These are phyloP conservation scores for Sinocyclocheilus anshuiensis DNA, from an alignment of 2,113 vertebrate genomes.

Conservation along the genomic window DNA sequence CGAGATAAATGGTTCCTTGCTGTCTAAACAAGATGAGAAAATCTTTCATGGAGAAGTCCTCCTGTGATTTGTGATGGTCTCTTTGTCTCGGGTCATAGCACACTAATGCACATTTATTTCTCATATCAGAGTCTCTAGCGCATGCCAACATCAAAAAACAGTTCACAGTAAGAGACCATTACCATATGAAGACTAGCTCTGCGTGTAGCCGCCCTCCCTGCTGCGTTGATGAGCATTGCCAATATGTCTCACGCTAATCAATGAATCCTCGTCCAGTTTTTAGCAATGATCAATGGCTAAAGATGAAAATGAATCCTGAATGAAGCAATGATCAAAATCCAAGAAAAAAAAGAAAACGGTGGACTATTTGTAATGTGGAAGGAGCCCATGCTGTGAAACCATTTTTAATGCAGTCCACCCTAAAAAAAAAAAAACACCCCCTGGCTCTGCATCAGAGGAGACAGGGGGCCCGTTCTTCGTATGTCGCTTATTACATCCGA, in stretches of 20 bases:
- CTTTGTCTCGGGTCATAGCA: slow-evolving; percentile 12
- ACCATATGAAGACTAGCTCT: slow-evolving; percentile 14
- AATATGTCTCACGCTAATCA: slow-evolving; percentile 13
- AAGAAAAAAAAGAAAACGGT: not conserved
- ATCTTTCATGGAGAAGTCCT: slow-evolving; percentile 44
- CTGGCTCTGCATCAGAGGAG: not conserved
- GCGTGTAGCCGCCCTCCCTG: not conserved
- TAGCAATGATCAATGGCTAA: slow-evolving; percentile 5
- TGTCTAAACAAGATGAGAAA: slow-evolving; percentile 51
- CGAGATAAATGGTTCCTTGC: slow-evolving; percentile 40
- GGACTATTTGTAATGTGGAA: not conserved
- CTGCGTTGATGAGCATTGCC: slow-evolving; percentile 1
- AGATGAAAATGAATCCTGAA: slow-evolving; percentile 18
- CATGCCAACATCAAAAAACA: not conserved
- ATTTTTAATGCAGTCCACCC: not conserved
- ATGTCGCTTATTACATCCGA: no score
- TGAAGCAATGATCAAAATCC: slow-evolving; percentile 14
- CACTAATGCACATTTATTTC: slow-evolving; percentile 27
- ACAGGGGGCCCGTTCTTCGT: no score
- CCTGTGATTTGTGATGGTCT: slow-evolving; percentile 40
- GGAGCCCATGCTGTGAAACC: not conserved
- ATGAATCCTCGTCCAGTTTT: not conserved
- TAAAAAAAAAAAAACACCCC: not conserved
- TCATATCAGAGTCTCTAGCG: slow-evolving; percentile 7
- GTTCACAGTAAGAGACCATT: slow-evolving; percentile 6